Percentiles rank a stretch among this genome's conserved stretches.
Evolutionary conservation across 1,140 invertebrate species (phyloP).

Genomic region (Drosophila malerkotliana): DNA sequence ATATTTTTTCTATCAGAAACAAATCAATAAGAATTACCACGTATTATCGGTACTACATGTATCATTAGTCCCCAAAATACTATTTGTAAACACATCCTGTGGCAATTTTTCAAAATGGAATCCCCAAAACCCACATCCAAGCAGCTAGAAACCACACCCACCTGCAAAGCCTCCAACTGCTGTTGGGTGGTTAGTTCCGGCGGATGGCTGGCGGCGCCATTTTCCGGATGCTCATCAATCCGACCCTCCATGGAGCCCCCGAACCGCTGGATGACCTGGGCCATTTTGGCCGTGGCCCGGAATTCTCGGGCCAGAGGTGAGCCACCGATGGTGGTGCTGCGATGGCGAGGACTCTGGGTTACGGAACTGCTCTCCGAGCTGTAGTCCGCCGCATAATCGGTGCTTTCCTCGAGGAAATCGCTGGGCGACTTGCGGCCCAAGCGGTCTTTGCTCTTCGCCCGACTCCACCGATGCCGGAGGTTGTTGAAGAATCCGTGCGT

Average conservation of each 20-base stretch:
- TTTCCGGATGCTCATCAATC: conserved; percentile 82
- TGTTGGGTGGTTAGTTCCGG: conserved; percentile 24
- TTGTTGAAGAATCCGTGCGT: conserved; percentile 90
- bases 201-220: conserved; percentile 32
- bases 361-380: conserved; percentile 89
- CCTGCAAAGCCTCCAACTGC: conserved; percentile 65
- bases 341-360: conserved; percentile 88
- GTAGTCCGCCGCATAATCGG: conserved; percentile 89
- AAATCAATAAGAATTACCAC: neutral
- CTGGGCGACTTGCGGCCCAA: conserved; percentile 84
- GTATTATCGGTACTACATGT: neutral
- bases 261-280: conserved; percentile 77
- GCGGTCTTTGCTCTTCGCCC: conserved; percentile 87
- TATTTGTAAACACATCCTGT: neutral
- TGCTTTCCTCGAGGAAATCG: conserved; percentile 85
- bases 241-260: conserved; percentile 83
- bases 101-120: neutral
- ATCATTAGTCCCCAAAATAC: neutral
- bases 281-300: conserved; percentile 79
- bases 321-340: conserved; percentile 80
- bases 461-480: conserved; percentile 87
- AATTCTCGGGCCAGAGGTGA: conserved; percentile 75
- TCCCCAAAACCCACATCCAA: conserved; percentile 21
- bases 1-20: neutral
- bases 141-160: neutral